phyloP scores from a whole-genome alignment of 2,888 invertebrate species.

The Acanthacorydalis orientalis region DNA sequence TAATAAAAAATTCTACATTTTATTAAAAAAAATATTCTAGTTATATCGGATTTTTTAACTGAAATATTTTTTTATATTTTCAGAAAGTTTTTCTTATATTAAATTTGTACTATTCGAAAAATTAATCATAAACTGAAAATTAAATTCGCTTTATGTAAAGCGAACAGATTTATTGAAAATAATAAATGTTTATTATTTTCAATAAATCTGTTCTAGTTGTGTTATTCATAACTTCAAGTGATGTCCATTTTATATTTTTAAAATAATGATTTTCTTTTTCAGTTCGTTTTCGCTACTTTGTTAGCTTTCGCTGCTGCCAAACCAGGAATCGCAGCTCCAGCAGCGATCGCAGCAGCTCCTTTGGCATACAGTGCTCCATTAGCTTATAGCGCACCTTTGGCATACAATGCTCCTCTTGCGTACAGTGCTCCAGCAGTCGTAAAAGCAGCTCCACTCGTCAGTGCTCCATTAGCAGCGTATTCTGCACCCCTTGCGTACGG shows the following conservation, averaged over 20 bases:
- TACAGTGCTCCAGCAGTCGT: conserved; percentile 4
- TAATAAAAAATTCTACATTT: too few species aligned
- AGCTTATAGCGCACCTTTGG: conserved; percentile 10
- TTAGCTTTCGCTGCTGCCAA: conserved; percentile 8
- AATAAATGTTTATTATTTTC: neutral
- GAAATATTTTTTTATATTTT: too few species aligned
- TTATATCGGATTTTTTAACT: too few species aligned
- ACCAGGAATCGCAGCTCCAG: conserved; percentile 7
- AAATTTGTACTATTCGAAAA: too few species aligned
- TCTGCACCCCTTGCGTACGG: neutral
- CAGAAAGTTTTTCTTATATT: too few species aligned
- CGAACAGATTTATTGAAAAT: neutral
- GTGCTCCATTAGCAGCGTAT: neutral
- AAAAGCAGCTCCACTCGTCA: too few species aligned
- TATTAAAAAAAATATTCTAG: too few species aligned
- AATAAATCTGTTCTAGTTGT: neutral
- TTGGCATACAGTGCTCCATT: conserved; percentile 8
- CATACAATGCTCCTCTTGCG: conserved; percentile 20
- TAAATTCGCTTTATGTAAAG: too few species aligned
- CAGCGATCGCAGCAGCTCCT: conserved; percentile 6
- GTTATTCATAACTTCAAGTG: too few species aligned
- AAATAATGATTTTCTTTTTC: neutral
- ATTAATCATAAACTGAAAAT: too few species aligned
- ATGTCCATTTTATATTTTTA: neutral
- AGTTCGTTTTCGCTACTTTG: conserved; percentile 8